A percentile compares a stretch with the other conserved stretches of the same genome.
phyloP scores from a whole-genome alignment of 2,797 vertebrate genomes.

The Rhinogobio ventralis region DNA sequence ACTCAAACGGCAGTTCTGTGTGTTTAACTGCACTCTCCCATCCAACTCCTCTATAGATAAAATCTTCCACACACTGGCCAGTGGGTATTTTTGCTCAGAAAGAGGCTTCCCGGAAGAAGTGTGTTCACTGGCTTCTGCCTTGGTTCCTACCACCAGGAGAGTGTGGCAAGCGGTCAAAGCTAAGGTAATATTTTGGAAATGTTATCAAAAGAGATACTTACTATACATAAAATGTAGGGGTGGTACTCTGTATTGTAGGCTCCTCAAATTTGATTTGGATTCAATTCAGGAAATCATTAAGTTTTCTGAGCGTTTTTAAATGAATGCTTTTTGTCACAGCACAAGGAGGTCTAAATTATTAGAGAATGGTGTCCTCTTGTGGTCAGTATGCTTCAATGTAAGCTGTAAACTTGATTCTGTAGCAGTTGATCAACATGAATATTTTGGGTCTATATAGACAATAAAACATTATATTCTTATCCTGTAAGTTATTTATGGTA shows the following conservation, averaged over 20 bases:
- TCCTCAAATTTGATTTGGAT: background rate
- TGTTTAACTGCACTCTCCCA: slow-evolving; percentile 87
- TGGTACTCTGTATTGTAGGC: background rate
- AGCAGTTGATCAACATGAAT: background rate
- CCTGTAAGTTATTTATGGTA: background rate
- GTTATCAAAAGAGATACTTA: background rate
- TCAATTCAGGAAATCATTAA: background rate
- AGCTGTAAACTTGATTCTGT: background rate
- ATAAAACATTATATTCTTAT: background rate
- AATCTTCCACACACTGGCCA: slow-evolving; percentile 82
- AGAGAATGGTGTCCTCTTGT: slow-evolving; percentile 27
- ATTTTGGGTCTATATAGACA: background rate
- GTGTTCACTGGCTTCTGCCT: slow-evolving; percentile 74
- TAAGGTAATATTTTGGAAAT: slow-evolving; percentile 73
- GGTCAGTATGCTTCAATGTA: slow-evolving; percentile 18
- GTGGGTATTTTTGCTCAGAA: slow-evolving; percentile 83
- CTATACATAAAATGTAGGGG: background rate
- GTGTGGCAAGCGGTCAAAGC: slow-evolving; percentile 85
- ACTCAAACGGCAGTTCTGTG: slow-evolving; percentile 85
- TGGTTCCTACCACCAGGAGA: slow-evolving; percentile 80
- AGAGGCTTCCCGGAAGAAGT: slow-evolving; percentile 75
- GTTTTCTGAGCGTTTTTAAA: background rate
- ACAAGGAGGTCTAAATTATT: background rate
- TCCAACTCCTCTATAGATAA: slow-evolving; percentile 86
- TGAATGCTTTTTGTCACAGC: background rate